A percentile compares a stretch with the other conserved stretches of the same genome.
These are phyloP conservation scores for Tiliacea citrago DNA, from an alignment of 2,888 invertebrate genomes.

Conservation along the genomic window DNA sequence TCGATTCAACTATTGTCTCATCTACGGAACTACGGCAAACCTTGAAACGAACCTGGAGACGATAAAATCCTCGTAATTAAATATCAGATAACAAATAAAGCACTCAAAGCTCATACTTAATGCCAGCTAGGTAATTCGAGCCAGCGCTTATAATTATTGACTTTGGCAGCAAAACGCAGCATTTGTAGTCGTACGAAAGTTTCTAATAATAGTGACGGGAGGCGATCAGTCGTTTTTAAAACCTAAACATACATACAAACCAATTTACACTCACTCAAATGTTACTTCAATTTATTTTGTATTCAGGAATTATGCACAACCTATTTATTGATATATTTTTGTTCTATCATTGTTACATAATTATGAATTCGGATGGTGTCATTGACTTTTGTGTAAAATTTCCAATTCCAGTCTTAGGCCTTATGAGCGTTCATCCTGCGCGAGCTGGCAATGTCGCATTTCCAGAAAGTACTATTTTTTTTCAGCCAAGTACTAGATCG, in stretches of 20 bases:
- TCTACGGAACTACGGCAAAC: neutral
- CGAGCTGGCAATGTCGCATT: no score
- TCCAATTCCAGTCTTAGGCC: slow-evolving; percentile 11
- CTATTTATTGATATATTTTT: slow-evolving; percentile 51
- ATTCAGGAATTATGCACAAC: slow-evolving; percentile 63
- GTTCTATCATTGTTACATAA: slow-evolving; percentile 13
- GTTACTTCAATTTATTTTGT: slow-evolving; percentile 52
- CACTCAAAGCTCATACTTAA: slow-evolving; percentile 20
- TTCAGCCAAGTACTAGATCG: no score
- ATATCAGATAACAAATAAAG: slow-evolving; percentile 24
- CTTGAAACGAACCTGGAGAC: slow-evolving; percentile 3
- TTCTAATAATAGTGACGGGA: slow-evolving; percentile 53
- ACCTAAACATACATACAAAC: slow-evolving; percentile 67
- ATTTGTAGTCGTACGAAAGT: slow-evolving; percentile 39
- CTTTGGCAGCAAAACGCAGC: slow-evolving; percentile 56
- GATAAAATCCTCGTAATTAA: slow-evolving; percentile 16
- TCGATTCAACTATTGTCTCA: slow-evolving; percentile 8
- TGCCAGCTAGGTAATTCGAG: slow-evolving; percentile 34
- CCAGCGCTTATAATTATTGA: slow-evolving; percentile 25
- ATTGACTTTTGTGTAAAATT: slow-evolving; percentile 15
- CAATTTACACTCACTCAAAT: slow-evolving; percentile 66
- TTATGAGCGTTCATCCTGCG: neutral
- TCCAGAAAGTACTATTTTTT: no score
- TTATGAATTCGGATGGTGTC: slow-evolving; percentile 8
- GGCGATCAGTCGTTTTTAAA: slow-evolving; percentile 71